These are phyloP conservation scores for Caenorhabditis sp. DNA, from an alignment of 2,888 invertebrate genomes.

Conservation along the genomic window DNA sequence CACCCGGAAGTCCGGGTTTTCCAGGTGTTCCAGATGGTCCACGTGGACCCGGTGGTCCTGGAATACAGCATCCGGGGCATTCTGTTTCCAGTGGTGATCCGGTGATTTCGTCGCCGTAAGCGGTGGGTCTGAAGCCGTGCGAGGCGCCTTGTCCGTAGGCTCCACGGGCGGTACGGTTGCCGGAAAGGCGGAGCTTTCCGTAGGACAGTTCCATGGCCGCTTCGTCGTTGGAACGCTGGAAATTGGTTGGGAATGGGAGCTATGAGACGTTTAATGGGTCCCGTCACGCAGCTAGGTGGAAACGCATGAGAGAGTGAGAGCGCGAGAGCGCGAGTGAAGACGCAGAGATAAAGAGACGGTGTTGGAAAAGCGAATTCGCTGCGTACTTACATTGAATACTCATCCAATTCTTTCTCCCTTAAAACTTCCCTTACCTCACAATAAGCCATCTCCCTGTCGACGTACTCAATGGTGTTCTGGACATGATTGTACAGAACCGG, in stretches of 20 bases:
- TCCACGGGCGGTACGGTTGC: conserved; percentile 71
- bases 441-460: conserved; percentile 81
- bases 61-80: conserved; percentile 80
- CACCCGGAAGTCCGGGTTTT: conserved; percentile 79
- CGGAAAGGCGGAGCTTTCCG: conserved; percentile 64
- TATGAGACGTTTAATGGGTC: too few relatives aligned
- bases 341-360: too few relatives aligned
- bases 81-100: conserved; percentile 82
- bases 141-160: conserved; percentile 61
- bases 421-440: conserved; percentile 81
- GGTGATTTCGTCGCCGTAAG: conserved; percentile 76
- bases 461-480: conserved; percentile 82
- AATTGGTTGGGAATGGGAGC: too few relatives aligned
- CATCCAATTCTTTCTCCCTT: too few relatives aligned
- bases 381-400: too few relatives aligned
- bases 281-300: too few relatives aligned
- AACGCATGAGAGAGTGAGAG: too few relatives aligned
- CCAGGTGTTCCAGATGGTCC: conserved; percentile 81
- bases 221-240: conserved; percentile 77
- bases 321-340: too few relatives aligned
- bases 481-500: conserved; percentile 83
- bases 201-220: conserved; percentile 74
- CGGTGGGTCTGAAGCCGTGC: conserved; percentile 62
- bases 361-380: too few relatives aligned
- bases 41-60: conserved; percentile 82